phyloP scores from a whole-genome alignment of 1,140 invertebrate species.

The Maniola jurtina region DNA sequence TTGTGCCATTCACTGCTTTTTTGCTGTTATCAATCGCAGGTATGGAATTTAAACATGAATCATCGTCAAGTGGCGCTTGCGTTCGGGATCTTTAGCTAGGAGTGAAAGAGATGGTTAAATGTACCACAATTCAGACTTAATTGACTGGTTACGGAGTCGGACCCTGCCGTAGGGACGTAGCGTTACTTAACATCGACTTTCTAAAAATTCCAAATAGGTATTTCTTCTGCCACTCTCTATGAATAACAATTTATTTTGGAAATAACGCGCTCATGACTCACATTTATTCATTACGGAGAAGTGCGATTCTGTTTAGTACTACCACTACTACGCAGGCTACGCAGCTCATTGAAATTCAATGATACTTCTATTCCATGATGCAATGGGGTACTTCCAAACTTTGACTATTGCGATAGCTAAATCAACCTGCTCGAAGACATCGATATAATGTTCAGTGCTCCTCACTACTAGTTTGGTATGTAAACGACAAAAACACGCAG shows the following conservation, averaged over 20 bases:
- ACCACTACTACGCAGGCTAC: too few species aligned
- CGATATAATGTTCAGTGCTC: constrained; percentile 49
- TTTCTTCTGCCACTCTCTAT: constrained; percentile 55
- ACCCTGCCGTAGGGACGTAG: constrained; percentile 72
- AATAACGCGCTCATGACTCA: constrained; percentile 37
- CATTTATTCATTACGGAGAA: constrained; percentile 27
- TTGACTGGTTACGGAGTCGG: constrained; percentile 75
- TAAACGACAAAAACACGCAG: constrained; percentile 70
- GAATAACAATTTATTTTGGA: constrained; percentile 57
- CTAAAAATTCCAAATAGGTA: constrained; percentile 66
- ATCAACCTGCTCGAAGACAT: constrained; percentile 36
- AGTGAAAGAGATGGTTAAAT: constrained; percentile 65
- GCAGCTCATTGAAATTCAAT: constrained; percentile 34
- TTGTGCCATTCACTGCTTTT: constrained; percentile 64
- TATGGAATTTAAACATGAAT: constrained; percentile 74
- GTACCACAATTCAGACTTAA: constrained; percentile 74
- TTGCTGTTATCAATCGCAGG: constrained; percentile 75
- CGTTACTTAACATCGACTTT: constrained; percentile 72
- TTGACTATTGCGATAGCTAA: constrained; percentile 22
- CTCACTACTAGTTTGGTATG: constrained; percentile 65
- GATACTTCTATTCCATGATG: constrained; percentile 26
- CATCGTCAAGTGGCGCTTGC: constrained; percentile 74
- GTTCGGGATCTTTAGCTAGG: constrained; percentile 54
- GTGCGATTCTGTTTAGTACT: constrained; percentile 30
- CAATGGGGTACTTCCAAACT: constrained; percentile 32